These are phyloP conservation scores for Conops quadrifasciatus DNA, from an alignment of 2,888 invertebrate species.

Conservation along the genomic window DNA sequence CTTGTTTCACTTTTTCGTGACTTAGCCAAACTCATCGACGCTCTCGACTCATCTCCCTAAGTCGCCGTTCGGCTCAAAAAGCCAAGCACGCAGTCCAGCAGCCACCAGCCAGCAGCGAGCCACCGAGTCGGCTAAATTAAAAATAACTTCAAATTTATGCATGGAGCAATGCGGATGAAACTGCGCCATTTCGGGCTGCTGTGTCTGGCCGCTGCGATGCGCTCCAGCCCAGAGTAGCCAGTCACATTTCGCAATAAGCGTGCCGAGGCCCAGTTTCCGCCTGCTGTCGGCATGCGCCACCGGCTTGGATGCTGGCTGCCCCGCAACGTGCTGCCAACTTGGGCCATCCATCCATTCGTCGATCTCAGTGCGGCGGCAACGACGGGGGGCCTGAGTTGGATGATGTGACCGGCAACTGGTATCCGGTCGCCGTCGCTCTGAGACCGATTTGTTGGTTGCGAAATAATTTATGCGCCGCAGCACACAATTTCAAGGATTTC, in stretches of 20 bases:
- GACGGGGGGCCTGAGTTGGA: not conserved
- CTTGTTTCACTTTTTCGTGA: slow-evolving; percentile 20
- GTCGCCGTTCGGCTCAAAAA: no score
- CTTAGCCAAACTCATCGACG: slow-evolving; percentile 19
- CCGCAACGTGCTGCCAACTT: slow-evolving; percentile 12
- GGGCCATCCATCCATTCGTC: not conserved
- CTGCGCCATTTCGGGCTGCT: slow-evolving; percentile 20
- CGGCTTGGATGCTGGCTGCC: not conserved
- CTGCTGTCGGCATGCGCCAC: slow-evolving; percentile 44
- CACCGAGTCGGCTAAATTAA: slow-evolving; percentile 19
- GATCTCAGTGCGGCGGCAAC: not conserved
- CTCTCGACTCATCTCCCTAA: not conserved
- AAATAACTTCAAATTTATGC: slow-evolving; percentile 30
- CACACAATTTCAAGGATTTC: slow-evolving; percentile 41
- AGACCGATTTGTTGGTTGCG: slow-evolving; percentile 45
- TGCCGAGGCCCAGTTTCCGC: slow-evolving; percentile 40
- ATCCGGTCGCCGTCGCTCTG: slow-evolving; percentile 8
- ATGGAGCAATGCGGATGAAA: not conserved
- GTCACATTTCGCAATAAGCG: slow-evolving; percentile 39
- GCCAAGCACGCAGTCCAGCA: not conserved
- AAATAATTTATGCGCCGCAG: slow-evolving; percentile 48
- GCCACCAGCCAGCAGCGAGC: not conserved
- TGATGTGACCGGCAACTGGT: slow-evolving; percentile 21
- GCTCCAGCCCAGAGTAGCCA: slow-evolving; percentile 6
- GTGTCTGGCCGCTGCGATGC: slow-evolving; percentile 7